These are phyloP conservation scores for Cristatella mucedo DNA, from an alignment of 2,888 invertebrate species.

Conservation along the genomic window DNA sequence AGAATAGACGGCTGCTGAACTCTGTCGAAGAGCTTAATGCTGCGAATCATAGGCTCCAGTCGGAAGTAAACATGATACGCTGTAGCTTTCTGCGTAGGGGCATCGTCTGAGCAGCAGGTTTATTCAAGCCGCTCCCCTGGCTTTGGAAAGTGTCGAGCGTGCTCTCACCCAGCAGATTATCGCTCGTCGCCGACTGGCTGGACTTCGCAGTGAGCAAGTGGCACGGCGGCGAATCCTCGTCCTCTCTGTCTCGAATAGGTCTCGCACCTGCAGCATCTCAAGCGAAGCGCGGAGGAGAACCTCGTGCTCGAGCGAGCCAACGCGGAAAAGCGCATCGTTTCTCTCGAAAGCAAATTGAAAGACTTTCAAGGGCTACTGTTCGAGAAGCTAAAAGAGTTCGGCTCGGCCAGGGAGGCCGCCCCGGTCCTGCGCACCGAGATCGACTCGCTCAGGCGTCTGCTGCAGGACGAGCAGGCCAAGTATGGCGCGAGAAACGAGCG, in stretches of 20 bases:
- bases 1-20: conserved; percentile 20
- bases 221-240: too few relatives aligned
- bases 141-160: too few relatives aligned
- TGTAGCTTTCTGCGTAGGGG: too few relatives aligned
- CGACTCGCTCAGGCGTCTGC: conserved; percentile 26
- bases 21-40: conserved; percentile 22
- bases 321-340: conserved; percentile 17
- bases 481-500: too few relatives aligned
- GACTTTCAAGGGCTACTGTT: conserved; percentile 30
- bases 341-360: conserved; percentile 25
- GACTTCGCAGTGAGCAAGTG: too few relatives aligned
- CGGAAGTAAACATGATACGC: conserved; percentile 20
- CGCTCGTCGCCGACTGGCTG: too few relatives aligned
- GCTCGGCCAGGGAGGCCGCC: conserved; percentile 20
- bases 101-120: too few relatives aligned
- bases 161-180: too few relatives aligned
- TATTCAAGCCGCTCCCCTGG: too few relatives aligned
- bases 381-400: conserved; percentile 28
- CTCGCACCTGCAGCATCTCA: conserved; percentile 1
- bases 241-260: too few relatives aligned
- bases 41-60: conserved; percentile 22
- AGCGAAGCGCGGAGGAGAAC: conserved; percentile 15
- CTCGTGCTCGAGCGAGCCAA: conserved; percentile 18
- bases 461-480: too few relatives aligned
- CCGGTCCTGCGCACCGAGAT: conserved; percentile 31